Base-by-base conservation (phyloP, 1,140 invertebrate genomes). In the Tetramorium parvispinum region DNA sequence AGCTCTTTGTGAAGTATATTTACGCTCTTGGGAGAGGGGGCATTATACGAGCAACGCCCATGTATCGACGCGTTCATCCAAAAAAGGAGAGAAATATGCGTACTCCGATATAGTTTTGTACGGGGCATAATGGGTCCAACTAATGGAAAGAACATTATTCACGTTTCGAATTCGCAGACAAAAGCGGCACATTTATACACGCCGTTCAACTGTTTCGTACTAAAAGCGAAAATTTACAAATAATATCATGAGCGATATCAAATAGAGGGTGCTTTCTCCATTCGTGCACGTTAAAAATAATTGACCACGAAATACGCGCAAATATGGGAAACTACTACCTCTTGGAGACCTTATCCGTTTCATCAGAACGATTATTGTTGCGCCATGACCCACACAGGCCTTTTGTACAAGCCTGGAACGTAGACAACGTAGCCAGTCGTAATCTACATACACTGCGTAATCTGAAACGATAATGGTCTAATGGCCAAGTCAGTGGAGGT, bases 1-100 rank as follows among this genome's bases (percentile, higher is more conserved):
- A 89, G 78, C 88, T 85, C 85, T 89, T 89, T 65, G 66, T 59
- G 66, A 82, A 71, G 79, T 82, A 55, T 73, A 82, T 82, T 82
- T 61, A 82, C 68, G 68, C 79, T 3, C 18, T 73, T 59, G 24
- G 55, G 40, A 16, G 43, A 18, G 65, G 40, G 59, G 8, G 40
- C 40, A 32, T 66, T 32, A 53, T 13, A 66, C 32, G n/a, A n/a
- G 18, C 55, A 32, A 49, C 40, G 79, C 13, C 46, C 24, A 49
- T 32, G 55, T 49, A 81, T 81, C 78, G 78, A 81, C 37, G 78
- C 53, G 49, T 70, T 55, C 46, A 71, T 27, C 65, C 49, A 66
- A 82, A 82, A 82, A 82, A 82, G 66, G 24, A 73, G 79, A 73
- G 79, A 75, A 57, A 73, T 43, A 27, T 57, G 55, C 46, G 40